These are phyloP conservation scores for Pseudochirops cupreus DNA, from an alignment of 2,797 vertebrate genomes.

Conservation along the genomic window DNA sequence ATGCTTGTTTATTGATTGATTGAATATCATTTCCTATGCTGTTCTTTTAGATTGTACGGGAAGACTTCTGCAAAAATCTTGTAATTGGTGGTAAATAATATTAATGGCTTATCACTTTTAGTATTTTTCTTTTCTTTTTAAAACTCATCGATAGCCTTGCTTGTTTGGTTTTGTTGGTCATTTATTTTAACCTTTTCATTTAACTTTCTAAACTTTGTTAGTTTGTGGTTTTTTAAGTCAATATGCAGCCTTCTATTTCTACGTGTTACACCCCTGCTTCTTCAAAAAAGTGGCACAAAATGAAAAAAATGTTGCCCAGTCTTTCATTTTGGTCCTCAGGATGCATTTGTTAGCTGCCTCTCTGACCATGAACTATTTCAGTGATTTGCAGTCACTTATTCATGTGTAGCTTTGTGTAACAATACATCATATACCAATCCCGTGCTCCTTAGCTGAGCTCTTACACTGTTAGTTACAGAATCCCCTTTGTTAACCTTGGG, in stretches of 20 bases:
- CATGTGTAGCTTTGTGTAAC: neutral
- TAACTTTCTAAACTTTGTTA: neutral
- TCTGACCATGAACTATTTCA: neutral
- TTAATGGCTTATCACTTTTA: neutral
- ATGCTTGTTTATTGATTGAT: neutral
- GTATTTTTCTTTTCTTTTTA: neutral
- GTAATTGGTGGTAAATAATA: neutral
- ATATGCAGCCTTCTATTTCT: neutral
- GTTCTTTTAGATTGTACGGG: neutral
- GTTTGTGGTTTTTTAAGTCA: neutral
- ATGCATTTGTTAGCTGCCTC: no score
- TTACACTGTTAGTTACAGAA: neutral
- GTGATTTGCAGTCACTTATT: neutral
- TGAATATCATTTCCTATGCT: neutral
- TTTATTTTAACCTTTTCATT: neutral
- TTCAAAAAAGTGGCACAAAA: no score
- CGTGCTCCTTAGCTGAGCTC: constrained; percentile 17
- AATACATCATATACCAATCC: neutral
- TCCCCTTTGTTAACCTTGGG: neutral
- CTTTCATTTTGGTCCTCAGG: no score
- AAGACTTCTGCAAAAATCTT: neutral
- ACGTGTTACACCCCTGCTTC: no score
- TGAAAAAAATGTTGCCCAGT: no score
- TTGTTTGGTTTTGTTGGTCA: neutral
- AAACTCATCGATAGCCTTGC: neutral